phyloP scores from a whole-genome alignment of 1,140 invertebrate genomes.

The Teleopsis dalmanni region DNA sequence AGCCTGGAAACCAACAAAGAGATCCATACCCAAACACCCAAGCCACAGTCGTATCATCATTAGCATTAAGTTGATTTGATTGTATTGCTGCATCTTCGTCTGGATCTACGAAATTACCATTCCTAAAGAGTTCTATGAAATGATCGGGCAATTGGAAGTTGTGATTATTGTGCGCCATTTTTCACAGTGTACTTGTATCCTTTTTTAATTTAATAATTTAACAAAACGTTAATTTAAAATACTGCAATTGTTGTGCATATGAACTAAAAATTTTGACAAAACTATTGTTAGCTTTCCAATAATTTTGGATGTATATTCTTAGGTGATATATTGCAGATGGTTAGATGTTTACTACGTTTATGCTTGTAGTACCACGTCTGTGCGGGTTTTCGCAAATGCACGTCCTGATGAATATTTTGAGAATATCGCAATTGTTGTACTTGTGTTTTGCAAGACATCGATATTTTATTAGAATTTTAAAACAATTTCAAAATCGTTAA shows the following conservation, averaged over 20 bases:
- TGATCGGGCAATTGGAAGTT: slow-evolving; percentile 4
- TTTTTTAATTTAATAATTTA: background rate
- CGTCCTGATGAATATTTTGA: background rate
- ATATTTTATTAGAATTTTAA: background rate
- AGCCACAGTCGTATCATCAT: slow-evolving; percentile 28
- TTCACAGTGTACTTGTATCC: slow-evolving; percentile 1
- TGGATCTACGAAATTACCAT: slow-evolving; percentile 22
- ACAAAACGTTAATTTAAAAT: background rate
- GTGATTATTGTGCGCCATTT: slow-evolving; percentile 28
- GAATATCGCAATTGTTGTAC: background rate
- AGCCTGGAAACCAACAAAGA: slow-evolving; percentile 80
- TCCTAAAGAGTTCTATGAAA: slow-evolving; percentile 34
- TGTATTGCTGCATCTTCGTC: slow-evolving; percentile 18
- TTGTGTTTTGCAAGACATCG: background rate
- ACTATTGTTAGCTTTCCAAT: background rate
- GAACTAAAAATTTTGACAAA: background rate
- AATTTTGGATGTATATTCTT: background rate
- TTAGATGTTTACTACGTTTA: background rate
- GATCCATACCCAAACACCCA: slow-evolving; percentile 87
- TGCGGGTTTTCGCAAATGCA: background rate
- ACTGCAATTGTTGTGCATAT: background rate
- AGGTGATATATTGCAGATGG: background rate
- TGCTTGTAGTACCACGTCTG: too few relatives aligned
- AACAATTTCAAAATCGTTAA: background rate
- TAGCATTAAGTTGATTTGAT: slow-evolving; percentile 5